Evolutionary conservation across 92 coral and sea anemone species (phyloP).

Genomic region (Porites lobata): DNA sequence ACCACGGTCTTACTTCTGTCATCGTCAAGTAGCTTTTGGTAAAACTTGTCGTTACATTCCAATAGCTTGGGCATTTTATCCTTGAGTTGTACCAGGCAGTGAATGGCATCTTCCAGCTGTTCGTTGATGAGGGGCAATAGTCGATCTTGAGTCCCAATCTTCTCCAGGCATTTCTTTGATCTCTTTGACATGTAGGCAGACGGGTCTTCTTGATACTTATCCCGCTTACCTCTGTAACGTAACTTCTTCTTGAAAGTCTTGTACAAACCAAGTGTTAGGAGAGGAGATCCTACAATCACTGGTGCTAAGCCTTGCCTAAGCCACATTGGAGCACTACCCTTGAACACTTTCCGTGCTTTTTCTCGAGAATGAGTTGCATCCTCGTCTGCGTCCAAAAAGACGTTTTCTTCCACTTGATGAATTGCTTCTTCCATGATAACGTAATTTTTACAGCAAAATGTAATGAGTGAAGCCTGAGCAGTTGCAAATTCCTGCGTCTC

Average conservation of each 20-base stretch:
- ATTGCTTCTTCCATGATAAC: constrained; percentile 17
- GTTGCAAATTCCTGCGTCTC: constrained; percentile 5
- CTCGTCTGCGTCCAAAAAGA: neutral
- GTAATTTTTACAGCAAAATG: neutral
- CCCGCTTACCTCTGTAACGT: neutral
- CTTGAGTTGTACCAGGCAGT: neutral
- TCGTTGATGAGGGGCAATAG: constrained; percentile 11
- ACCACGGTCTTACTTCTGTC: constrained; percentile 4
- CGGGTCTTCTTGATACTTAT: neutral
- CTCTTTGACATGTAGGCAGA: neutral
- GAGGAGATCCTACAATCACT: constrained; percentile 18
- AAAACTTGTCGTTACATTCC: constrained; percentile 1
- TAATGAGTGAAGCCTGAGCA: neutral
- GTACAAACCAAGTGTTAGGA: neutral
- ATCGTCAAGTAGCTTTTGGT: neutral
- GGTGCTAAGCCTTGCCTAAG: constrained; percentile 33
- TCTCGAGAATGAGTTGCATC: neutral
- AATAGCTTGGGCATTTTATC: constrained; percentile 1
- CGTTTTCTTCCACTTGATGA: neutral
- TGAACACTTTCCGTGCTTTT: neutral
- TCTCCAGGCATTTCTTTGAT: constrained; percentile 1
- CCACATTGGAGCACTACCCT: constrained; percentile 3
- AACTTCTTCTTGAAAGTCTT: neutral
- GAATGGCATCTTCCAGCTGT: constrained; percentile 16
- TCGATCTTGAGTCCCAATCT: neutral